Evolutionary conservation across 2,888 invertebrate genomes (phyloP).

Genomic region (Harpalus rubripes): DNA sequence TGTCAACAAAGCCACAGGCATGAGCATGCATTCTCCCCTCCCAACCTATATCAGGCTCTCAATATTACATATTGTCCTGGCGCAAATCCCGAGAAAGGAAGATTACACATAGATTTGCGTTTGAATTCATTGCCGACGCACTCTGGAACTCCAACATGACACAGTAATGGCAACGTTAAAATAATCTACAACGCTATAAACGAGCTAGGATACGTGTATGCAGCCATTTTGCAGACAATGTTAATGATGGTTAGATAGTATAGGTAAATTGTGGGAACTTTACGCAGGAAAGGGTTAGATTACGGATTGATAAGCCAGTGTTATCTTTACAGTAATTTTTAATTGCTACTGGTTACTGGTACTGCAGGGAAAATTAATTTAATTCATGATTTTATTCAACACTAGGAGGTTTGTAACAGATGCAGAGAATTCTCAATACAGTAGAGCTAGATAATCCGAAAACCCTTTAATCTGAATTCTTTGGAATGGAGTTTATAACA

Average conservation of each 20-base stretch:
- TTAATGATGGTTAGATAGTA: constrained; percentile 56
- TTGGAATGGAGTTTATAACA: no score
- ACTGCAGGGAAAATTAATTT: not conserved
- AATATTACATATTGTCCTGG: constrained; percentile 71
- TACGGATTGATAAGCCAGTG: not conserved
- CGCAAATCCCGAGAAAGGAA: constrained; percentile 73
- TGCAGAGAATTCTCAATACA: no score
- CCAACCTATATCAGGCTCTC: not conserved
- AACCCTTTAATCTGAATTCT: no score
- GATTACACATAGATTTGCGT: constrained; percentile 70
- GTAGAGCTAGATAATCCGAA: no score
- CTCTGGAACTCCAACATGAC: constrained; percentile 48
- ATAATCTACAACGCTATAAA: constrained; percentile 64
- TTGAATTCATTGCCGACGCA: constrained; percentile 40
- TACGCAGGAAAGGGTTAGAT: constrained; percentile 12
- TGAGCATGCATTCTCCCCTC: not conserved
- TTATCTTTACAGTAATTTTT: constrained; percentile 2
- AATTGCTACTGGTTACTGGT: not conserved
- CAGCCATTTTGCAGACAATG: constrained; percentile 59
- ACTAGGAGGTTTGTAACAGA: no score
- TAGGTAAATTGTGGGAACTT: constrained; percentile 24
- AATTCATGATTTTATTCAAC: not conserved
- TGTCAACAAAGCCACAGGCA: constrained; percentile 48
- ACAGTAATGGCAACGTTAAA: constrained; percentile 63
- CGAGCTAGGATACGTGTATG: constrained; percentile 34